Evolutionary conservation across 2,113 vertebrate genomes (phyloP), one percentile per base, ranked within the genome.

Genomic region (Ia io): DNA sequence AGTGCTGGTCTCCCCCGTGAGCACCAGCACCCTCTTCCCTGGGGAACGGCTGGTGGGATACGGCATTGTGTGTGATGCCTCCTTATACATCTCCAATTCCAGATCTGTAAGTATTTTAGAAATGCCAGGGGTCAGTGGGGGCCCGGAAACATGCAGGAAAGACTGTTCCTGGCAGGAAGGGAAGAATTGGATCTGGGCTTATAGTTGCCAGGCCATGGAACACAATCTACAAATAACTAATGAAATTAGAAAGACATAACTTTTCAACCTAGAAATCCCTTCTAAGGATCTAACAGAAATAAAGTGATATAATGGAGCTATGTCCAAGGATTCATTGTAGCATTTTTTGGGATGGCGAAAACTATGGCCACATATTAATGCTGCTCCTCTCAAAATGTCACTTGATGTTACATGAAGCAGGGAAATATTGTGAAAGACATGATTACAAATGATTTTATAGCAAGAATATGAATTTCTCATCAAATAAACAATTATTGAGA

Each of bases 41-140:
- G 99, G 99, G 28, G 99, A 99, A 96, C 98, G 73, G 37, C 97
- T 99, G 97, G 98, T 99, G 5, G 99, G 99, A 32, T 99, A 99
- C 47, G 65, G 99, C 1, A 97, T 99, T 44, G 94, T 99, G 42
- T 99, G 99, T 0, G 99, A 99, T 95, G 99, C 99, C 10, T 99
- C 99, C 61, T 98, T 92, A 6, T 99, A 99, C 97, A 96, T 99
- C 56, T 97, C 98, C 94, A 98, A 98, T 93, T 98, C 98, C 92
- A 98, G 98, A 98, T 98, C 98, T 1, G 99, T 99, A 97, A 99
- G 99, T 98, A 93, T 18, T 37, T 71, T 25, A 9, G 88, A 56
- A 71, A 25, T 13, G 37, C 65, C 49, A 23, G 7, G 25, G 32
- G 2, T 9, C 9, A 2, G 0, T 28, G n/a, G 40, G 71, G 40